A percentile compares a stretch with the other conserved stretches of the same genome.
Conservation (phyloP, 2,113 vertebrate genomes). For the Perccottus glenii region DNA sequence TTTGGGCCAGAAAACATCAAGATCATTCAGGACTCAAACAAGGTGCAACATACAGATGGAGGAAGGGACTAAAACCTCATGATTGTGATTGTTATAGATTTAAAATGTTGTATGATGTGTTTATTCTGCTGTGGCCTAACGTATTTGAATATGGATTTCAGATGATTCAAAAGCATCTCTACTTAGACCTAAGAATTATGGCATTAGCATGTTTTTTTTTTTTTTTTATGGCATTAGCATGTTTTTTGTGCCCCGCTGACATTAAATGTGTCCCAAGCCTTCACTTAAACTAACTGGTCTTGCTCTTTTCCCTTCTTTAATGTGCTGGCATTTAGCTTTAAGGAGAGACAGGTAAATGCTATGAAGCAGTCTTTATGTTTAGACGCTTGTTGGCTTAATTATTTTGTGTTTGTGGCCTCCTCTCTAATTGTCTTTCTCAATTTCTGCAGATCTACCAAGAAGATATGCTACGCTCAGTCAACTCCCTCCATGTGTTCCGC, state of each 20-base stretch:
- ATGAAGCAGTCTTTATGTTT: constrained; percentile 40
- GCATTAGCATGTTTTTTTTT: too few relatives aligned
- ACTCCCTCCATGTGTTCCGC: constrained; percentile 93
- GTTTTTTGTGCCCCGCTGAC: too few relatives aligned
- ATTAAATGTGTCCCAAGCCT: too few relatives aligned
- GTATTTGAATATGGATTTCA: neutral
- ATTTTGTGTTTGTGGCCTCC: neutral
- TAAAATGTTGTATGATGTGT: too few relatives aligned
- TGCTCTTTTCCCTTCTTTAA: constrained; percentile 44
- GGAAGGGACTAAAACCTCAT: too few relatives aligned
- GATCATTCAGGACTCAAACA: constrained; percentile 97
- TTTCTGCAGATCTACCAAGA: constrained; percentile 87
- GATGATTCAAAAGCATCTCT: neutral
- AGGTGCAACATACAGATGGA: constrained; percentile 70
- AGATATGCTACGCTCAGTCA: constrained; percentile 87
- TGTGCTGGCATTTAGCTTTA: constrained; percentile 67
- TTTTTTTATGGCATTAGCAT: too few relatives aligned
- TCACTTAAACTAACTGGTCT: constrained; percentile 35
- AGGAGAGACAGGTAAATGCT: constrained; percentile 65
- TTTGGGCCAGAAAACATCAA: constrained; percentile 92
- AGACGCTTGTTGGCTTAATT: neutral
- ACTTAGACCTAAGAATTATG: neutral
- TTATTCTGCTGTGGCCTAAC: neutral
- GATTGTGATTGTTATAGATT: constrained; percentile 48
- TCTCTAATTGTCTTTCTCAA: constrained; percentile 17